These are phyloP conservation scores for Gambusia yucatana DNA, from an alignment of 2,797 vertebrate species.

Conservation along the genomic window DNA sequence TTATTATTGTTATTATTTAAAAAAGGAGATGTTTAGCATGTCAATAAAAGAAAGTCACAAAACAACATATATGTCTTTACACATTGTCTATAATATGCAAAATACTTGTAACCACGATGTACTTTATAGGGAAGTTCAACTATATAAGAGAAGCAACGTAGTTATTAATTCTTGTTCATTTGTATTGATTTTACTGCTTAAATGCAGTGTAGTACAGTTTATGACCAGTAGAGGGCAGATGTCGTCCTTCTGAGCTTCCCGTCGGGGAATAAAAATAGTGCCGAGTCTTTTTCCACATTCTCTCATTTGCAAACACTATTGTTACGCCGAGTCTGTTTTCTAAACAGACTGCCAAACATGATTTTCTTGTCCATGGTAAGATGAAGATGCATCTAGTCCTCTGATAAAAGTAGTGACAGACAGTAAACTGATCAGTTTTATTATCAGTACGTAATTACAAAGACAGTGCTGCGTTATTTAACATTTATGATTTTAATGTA, in stretches of 20 bases:
- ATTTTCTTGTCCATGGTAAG: neutral
- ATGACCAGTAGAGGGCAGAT: neutral
- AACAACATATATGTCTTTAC: neutral
- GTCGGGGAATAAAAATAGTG: neutral
- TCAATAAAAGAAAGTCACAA: neutral
- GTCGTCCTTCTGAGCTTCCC: neutral
- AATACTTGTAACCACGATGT: neutral
- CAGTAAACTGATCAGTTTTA: neutral
- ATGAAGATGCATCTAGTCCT: neutral
- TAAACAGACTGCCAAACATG: neutral
- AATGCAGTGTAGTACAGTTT: neutral
- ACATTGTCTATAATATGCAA: neutral
- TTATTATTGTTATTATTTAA: neutral
- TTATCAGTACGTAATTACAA: neutral
- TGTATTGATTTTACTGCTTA: neutral
- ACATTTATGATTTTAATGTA: too few species aligned
- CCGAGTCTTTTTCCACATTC: neutral
- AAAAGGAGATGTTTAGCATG: neutral
- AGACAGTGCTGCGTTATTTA: neutral
- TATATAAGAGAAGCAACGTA: neutral
- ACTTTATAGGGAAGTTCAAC: neutral
- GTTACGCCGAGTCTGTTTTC: neutral
- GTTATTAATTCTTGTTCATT: neutral
- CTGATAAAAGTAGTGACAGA: neutral
- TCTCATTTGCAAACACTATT: neutral